A percentile compares a stretch with the other conserved stretches of the same genome.
Evolutionary conservation across 2,113 vertebrate genomes (phyloP).

Genomic region (Zosterops japonicus): DNA sequence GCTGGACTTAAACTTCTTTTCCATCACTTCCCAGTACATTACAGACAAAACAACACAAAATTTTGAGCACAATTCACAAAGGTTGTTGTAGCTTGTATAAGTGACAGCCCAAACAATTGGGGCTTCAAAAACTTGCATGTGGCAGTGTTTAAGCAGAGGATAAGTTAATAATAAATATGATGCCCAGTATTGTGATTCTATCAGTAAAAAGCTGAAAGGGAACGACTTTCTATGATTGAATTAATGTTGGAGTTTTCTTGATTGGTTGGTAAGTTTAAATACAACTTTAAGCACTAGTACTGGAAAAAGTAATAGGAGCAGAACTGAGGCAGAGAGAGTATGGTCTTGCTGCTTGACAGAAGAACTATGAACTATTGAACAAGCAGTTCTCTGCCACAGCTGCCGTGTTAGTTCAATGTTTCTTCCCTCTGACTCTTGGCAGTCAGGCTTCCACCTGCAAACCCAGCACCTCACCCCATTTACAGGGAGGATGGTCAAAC

Average conservation of each 20-base stretch:
- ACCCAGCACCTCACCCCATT: rapidly evolving
- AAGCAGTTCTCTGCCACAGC: not conserved
- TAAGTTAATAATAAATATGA: not conserved
- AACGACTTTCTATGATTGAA: not conserved
- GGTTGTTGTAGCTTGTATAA: not conserved
- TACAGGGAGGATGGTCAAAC: not conserved
- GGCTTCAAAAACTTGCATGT: not conserved
- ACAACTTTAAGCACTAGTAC: not conserved
- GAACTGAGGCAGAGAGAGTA: not conserved
- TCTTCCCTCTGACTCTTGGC: not conserved
- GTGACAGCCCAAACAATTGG: not conserved
- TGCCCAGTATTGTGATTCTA: not conserved
- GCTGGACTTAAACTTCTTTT: not conserved
- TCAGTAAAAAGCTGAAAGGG: not conserved
- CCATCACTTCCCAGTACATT: rapidly evolving
- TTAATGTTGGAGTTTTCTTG: not conserved
- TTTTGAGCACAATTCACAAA: rapidly evolving
- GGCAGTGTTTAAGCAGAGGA: not conserved
- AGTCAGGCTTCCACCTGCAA: not conserved
- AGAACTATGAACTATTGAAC: not conserved
- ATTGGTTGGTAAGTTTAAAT: not conserved
- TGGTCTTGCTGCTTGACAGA: not conserved
- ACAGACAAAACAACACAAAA: not conserved
- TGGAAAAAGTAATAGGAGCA: not conserved
- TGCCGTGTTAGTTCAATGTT: rapidly evolving